These are phyloP conservation scores for Ptychochromis oligacanthus DNA, from an alignment of 2,113 vertebrate species.

Conservation along the genomic window DNA sequence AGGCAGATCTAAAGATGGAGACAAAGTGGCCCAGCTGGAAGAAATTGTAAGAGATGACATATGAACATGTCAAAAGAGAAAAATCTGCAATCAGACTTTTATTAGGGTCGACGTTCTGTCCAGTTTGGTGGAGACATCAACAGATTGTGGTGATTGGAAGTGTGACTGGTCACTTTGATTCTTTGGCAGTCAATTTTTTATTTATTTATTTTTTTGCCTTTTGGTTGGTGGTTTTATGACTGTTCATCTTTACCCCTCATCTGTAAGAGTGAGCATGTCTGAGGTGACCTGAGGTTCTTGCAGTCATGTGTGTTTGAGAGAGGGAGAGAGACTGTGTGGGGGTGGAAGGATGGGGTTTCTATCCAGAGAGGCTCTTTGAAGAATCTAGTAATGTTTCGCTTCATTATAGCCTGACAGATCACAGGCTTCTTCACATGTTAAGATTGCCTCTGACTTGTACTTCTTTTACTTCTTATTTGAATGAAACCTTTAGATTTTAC, in stretches of 20 bases:
- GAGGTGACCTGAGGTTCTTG: slow-evolving; percentile 24
- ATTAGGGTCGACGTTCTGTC: not conserved
- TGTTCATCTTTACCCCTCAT: slow-evolving; percentile 27
- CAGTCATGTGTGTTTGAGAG: not conserved
- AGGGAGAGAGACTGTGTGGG: not conserved
- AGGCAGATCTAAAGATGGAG: not conserved
- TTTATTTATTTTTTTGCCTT: slow-evolving; percentile 32
- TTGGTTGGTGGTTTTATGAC: slow-evolving; percentile 17
- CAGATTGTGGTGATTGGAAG: not conserved
- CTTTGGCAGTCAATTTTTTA: slow-evolving; percentile 22
- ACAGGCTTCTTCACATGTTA: not conserved
- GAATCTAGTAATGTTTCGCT: slow-evolving; percentile 20
- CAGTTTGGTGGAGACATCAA: not conserved
- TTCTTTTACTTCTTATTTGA: not conserved
- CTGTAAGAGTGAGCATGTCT: slow-evolving; percentile 1
- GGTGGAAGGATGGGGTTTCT: not conserved
- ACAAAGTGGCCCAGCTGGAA: not conserved
- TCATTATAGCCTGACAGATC: slow-evolving; percentile 2
- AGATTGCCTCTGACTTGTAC: not conserved
- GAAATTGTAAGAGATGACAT: not conserved
- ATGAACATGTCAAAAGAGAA: not conserved
- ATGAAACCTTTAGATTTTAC: not conserved
- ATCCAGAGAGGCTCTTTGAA: slow-evolving; percentile 49
- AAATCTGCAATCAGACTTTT: not conserved
- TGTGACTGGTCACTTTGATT: not conserved